Evolutionary conservation across 2,797 vertebrate species (phyloP).

Genomic region (Coregonus suidteri): DNA sequence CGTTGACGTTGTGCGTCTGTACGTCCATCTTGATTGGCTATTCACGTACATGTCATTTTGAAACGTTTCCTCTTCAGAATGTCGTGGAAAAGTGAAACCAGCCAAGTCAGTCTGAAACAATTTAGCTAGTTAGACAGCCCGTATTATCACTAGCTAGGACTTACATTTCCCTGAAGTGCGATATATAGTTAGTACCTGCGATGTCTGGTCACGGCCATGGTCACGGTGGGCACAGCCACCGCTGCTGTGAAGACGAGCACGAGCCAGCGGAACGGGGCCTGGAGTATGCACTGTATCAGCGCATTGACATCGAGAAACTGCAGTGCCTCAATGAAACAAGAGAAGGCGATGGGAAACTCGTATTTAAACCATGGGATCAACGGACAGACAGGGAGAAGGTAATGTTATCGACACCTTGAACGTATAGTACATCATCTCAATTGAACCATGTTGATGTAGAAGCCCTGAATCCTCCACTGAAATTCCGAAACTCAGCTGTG

Average conservation of each 20-base stretch:
- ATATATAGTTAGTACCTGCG: background rate
- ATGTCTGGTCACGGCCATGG: constrained; percentile 75
- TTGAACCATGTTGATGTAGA: too few relatives aligned
- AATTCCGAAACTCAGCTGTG: too few relatives aligned
- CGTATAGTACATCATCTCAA: too few relatives aligned
- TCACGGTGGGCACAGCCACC: constrained; percentile 69
- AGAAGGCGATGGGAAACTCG: constrained; percentile 88
- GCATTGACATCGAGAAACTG: constrained; percentile 89
- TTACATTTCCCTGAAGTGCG: background rate
- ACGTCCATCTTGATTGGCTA: constrained; percentile 13
- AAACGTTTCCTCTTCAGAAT: background rate
- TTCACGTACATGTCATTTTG: background rate
- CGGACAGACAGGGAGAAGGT: constrained; percentile 86
- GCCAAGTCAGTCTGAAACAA: constrained; percentile 10
- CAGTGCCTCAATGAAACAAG: constrained; percentile 94
- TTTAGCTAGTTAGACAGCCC: background rate
- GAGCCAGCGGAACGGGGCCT: constrained; percentile 86
- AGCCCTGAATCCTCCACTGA: too few relatives aligned
- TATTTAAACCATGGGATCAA: constrained; percentile 94
- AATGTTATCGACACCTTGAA: background rate
- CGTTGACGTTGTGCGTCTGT: constrained; percentile 5
- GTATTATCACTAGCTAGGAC: background rate
- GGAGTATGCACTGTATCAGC: constrained; percentile 87
- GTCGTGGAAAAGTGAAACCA: constrained; percentile 44
- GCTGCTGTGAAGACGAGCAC: constrained; percentile 80